Evolutionary conservation across 2,797 vertebrate species (phyloP), one percentile per base, ranked within the genome.

Genomic region (Gallinago nigripennis): DNA sequence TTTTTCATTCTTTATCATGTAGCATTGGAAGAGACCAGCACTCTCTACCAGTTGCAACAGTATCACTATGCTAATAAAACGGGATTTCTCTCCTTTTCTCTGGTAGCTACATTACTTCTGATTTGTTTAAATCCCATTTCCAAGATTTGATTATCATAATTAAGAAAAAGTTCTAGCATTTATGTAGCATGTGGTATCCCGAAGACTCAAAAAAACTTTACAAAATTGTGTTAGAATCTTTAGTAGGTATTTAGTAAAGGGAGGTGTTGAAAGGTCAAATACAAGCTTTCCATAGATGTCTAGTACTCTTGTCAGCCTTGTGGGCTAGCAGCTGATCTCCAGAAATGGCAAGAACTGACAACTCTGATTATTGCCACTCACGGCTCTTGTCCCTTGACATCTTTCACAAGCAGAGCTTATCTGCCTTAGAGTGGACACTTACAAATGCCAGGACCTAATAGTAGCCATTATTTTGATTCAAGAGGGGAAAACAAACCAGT

Each of bases 131-230:
- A 61, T 57, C 69, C 5, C 30, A 2, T 72, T 92, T 90, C 79
- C 9, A 75, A 64, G 12, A 30, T 64, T 14, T 13, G 5, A 30
- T 53, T 69, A 20, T 27, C 5, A 2, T 93, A 76, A 37, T 81
- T 48, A 33, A 41, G 27, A 31, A 51, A 33, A 76, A 31, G 3
- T 30, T 73, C 12, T 66, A 60, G 31, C 4, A 25, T 6, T 45
- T 84, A 14, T 0, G 0, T 79, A 45, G 28, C 0, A 5, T 41
- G 27, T 28, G 19, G 5, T 43, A 16, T 68, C 37, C 30, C 45
- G 31, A 80, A 80, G 45, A 80, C 30, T 77, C 9, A 53, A 21
- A 46, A 72, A 50, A 58, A 7, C 7, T 33, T 57, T 43, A 9
- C 15, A 31, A 35, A 89, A 54, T 39, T 51, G 3, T 27, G 4